Evolutionary conservation across 2,888 invertebrate species (phyloP).

Genomic region (Ochropacha duplaris): DNA sequence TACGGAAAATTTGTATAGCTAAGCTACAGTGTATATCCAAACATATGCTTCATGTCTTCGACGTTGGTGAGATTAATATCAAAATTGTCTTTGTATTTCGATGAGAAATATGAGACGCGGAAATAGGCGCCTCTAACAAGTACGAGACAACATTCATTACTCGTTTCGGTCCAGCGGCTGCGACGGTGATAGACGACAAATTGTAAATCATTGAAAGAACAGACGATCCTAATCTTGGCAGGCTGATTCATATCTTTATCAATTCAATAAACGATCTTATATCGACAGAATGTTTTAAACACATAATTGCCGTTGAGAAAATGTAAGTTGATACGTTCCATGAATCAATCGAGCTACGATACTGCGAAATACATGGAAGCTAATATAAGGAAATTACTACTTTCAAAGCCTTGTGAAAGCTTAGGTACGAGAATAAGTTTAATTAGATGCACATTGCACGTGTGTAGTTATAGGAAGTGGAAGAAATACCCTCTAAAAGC

Average conservation of each 20-base stretch:
- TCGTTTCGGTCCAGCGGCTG: conserved; percentile 57
- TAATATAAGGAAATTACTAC: background rate
- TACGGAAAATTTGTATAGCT: conserved; percentile 8
- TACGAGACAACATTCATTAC: conserved; percentile 53
- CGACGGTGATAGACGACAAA: conserved; percentile 55
- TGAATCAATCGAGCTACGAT: conserved; percentile 2
- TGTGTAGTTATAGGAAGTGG: conserved; percentile 14
- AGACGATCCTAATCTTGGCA: conserved; percentile 46
- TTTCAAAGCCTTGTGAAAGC: conserved; percentile 1
- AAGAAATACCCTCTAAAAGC: conserved; percentile 25
- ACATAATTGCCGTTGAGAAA: conserved; percentile 15
- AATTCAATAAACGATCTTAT: conserved; percentile 38
- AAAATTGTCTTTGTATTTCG: conserved; percentile 39
- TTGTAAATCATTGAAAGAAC: conserved; percentile 60
- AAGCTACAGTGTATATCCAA: conserved; percentile 7
- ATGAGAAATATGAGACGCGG: conserved; percentile 67
- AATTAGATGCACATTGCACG: conserved; percentile 18
- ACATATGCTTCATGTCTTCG: conserved; percentile 8
- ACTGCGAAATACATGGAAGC: conserved; percentile 2
- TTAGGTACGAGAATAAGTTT: background rate
- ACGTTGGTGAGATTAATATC: conserved; percentile 16
- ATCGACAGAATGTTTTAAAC: conserved; percentile 20
- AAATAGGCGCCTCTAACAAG: conserved; percentile 54
- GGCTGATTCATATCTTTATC: conserved; percentile 48
- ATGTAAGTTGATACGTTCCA: conserved; percentile 8